Evolutionary conservation across 2,888 invertebrate genomes (phyloP), one percentile per base, ranked within the genome.

Genomic region (Busseola fusca): DNA sequence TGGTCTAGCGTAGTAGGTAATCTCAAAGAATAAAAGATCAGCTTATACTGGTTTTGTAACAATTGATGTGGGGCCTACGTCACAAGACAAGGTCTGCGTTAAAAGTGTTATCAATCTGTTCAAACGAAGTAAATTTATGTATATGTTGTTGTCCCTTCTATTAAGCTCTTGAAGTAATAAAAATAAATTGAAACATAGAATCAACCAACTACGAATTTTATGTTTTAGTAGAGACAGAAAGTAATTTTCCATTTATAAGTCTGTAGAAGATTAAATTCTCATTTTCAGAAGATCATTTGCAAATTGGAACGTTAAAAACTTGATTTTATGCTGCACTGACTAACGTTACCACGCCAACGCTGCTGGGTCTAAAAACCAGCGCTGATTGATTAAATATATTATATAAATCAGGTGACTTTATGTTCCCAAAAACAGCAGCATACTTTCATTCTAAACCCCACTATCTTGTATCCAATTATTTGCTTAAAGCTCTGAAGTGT

Each of bases 381-480:
- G n/a, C n/a, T n/a, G n/a, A n/a, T n/a, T n/a, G n/a, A n/a, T n/a
- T n/a, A n/a, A n/a, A n/a, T n/a, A n/a, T n/a, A n/a, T n/a, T n/a
- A n/a, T 3, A n/a, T 25, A 37, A 37, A 45, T 27, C 6, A 45
- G 37, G 12, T 27, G n/a, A 14, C 25, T 16, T 4, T 5, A 2
- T 3, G 4, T 67, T 18, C 12, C 25, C 37, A 10, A 12, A 18
- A 50, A 25, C 14, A 14, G 1, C 9, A 34, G 2, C 7, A 1
- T 1, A 37, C 45, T 62, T 48, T n/a, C 1, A 16, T 3, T 56
- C n/a, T 6, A 16, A 57, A 16, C 16, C 7, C 3, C 18, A 50
- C 37, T 63, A 40, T 48, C 30, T 27, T 57, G 18, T 50, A 60
- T 57, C 59, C 25, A 68, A 75, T 68, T 52, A 68, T 52, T 60